Conservation (phyloP, 1,140 invertebrate genomes). For the Trichoplusia ni region DNA sequence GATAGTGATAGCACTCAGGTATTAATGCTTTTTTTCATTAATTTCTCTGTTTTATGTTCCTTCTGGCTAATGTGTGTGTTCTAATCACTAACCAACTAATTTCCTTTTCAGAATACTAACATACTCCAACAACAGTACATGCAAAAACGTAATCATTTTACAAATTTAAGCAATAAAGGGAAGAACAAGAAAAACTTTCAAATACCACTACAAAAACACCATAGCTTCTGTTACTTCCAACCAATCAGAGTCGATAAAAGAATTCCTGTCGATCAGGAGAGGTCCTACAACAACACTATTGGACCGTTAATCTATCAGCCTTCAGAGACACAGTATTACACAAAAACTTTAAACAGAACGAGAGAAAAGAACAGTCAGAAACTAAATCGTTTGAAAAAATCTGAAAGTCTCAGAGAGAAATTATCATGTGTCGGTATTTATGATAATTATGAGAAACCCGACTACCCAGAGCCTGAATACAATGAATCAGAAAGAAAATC, state of each 20-base stretch:
- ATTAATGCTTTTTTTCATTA: slow-evolving; percentile 69
- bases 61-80: slow-evolving; percentile 18
- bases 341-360: slow-evolving; percentile 77
- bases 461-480: slow-evolving; percentile 80
- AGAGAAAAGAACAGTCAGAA: slow-evolving; percentile 75
- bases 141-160: slow-evolving; percentile 78
- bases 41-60: slow-evolving; percentile 47
- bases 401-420: slow-evolving; percentile 78
- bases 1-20: slow-evolving; percentile 69
- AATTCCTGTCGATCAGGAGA: slow-evolving; percentile 70
- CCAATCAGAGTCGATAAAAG: slow-evolving; percentile 80
- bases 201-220: slow-evolving; percentile 85
- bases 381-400: slow-evolving; percentile 75
- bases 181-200: slow-evolving; percentile 83
- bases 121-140: slow-evolving; percentile 80
- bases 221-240: slow-evolving; percentile 86
- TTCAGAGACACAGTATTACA: slow-evolving; percentile 71
- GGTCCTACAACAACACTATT: slow-evolving; percentile 78
- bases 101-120: slow-evolving; percentile 81
- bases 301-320: slow-evolving; percentile 73
- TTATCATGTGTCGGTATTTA: slow-evolving; percentile 78
- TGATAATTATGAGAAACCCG: slow-evolving; percentile 71
- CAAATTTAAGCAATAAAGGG: slow-evolving; percentile 73
- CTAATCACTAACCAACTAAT: slow-evolving; percentile 60
- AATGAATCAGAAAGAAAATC: slow-evolving; percentile 77